Evolutionary conservation across 1,140 invertebrate genomes (phyloP), one percentile per base, ranked within the genome.

Genomic region (Zaprionus taronus): DNA sequence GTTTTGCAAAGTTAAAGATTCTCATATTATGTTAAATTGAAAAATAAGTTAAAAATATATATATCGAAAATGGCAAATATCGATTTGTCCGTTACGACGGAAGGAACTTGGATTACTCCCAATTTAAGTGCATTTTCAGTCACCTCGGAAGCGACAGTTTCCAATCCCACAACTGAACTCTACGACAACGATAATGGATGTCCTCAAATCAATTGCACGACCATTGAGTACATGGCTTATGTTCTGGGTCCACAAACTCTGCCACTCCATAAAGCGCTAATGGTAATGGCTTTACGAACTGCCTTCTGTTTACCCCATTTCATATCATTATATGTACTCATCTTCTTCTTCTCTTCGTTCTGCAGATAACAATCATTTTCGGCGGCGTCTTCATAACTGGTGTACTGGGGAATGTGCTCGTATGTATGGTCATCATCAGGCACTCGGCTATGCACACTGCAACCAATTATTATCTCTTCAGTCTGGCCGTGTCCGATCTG

Each of bases 401-500:
- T 0, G 94, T 98, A 3, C 92, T 98, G 47, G 98, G 98, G 5
- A 99, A 99, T 91, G 91, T 97, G 24, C 95, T 95, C 1, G 98
- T 98, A 9, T 99, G 98, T 86, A 94, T 97, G 41, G 98, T 99
- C 2, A 98, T 99, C 56, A 94, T 96, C 3, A 95, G 95, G 62
- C 97, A 98, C 90, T 94, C 95, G 62, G 95, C 95, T 2, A 96
- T 98, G 96, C 96, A 97, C 79, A 97, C 96, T 1, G 96, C 97
- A 0, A 97, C 97, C 0, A 99, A 99, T 91, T 99, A 98, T 89
- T 99, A 99, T 93, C 94, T 99, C 74, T 98, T 99, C 93, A 98
- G 96, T 91, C 92, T 97, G 81, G 96, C 97, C 0, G 93, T 97
- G 28, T 97, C 96, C 5, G 96, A 97, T 92, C 91, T 97, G 9